Percentiles rank a stretch among this genome's conserved stretches.
Conservation (phyloP, 2,113 vertebrate species). For the Carassius carassius region DNA sequence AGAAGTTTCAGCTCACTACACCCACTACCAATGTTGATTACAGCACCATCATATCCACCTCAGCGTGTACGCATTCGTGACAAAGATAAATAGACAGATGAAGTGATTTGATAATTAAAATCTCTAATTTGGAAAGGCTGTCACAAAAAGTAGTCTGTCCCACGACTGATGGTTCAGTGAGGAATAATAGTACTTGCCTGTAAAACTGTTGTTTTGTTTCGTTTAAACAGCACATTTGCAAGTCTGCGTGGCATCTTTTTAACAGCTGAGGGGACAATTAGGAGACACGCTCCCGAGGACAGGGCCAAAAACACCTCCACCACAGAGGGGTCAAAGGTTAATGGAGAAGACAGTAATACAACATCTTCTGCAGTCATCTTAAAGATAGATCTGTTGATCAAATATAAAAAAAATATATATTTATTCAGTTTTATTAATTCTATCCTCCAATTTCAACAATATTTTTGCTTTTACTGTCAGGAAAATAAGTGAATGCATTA, state of each 20-base stretch:
- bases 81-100: background rate
- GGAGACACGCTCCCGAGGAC: slow-evolving; percentile 86
- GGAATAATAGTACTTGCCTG: slow-evolving; percentile 76
- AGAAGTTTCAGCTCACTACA: background rate
- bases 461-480: background rate
- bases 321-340: slow-evolving; percentile 96
- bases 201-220: slow-evolving; percentile 83
- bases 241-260: slow-evolving; percentile 84
- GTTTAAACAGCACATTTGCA: slow-evolving; percentile 79
- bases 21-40: background rate
- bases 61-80: background rate
- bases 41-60: background rate
- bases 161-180: background rate
- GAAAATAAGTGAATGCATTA: background rate
- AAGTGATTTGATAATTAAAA: background rate
- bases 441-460: background rate
- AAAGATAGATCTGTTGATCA: slow-evolving; percentile 81
- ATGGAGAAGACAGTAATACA: slow-evolving; percentile 89
- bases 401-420: background rate
- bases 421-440: background rate
- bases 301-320: slow-evolving; percentile 91
- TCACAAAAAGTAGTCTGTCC: background rate
- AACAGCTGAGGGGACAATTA: slow-evolving; percentile 82
- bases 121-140: background rate
- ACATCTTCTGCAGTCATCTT: slow-evolving; percentile 80